Evolutionary conservation across 2,888 invertebrate genomes (phyloP).

Genomic region (Dynastes maya): DNA sequence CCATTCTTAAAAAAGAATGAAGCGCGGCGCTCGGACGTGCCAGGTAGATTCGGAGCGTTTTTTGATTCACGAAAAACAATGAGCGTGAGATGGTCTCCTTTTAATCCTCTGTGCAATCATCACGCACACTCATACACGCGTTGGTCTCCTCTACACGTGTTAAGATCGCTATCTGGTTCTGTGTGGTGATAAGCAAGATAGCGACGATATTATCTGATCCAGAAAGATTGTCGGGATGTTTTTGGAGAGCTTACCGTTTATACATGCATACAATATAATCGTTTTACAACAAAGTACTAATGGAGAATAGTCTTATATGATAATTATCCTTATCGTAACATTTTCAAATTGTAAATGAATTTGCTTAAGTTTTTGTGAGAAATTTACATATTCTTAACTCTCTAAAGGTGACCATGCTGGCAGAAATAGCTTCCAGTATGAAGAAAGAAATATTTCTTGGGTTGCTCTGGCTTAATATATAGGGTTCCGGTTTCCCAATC

Average conservation of each 20-base stretch:
- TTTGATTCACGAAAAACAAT: constrained; percentile 35
- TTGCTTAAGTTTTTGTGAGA: too few species aligned
- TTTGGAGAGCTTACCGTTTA: not conserved
- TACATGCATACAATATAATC: not conserved
- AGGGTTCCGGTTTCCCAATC: too few species aligned
- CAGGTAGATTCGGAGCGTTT: constrained; percentile 26
- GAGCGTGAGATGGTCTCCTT: constrained; percentile 11
- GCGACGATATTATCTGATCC: constrained; percentile 20
- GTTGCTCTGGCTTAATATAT: too few species aligned
- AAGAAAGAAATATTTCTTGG: too few species aligned
- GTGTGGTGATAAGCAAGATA: constrained; percentile 38
- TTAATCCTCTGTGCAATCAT: constrained; percentile 40
- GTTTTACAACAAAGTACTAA: not conserved
- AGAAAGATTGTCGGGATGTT: constrained; percentile 23
- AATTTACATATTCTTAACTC: not conserved
- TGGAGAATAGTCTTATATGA: too few species aligned
- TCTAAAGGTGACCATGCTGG: not conserved
- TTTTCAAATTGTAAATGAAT: too few species aligned
- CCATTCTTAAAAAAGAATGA: constrained; percentile 29
- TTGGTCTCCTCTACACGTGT: constrained; percentile 58
- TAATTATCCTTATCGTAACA: too few species aligned
- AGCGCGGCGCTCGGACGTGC: not conserved
- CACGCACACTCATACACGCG: constrained; percentile 11
- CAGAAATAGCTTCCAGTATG: too few species aligned
- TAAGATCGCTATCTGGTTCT: constrained; percentile 58